A percentile compares a stretch with the other conserved stretches of the same genome.
phyloP scores from a whole-genome alignment of 2,797 vertebrate species.

The Serranus cabrilla region DNA sequence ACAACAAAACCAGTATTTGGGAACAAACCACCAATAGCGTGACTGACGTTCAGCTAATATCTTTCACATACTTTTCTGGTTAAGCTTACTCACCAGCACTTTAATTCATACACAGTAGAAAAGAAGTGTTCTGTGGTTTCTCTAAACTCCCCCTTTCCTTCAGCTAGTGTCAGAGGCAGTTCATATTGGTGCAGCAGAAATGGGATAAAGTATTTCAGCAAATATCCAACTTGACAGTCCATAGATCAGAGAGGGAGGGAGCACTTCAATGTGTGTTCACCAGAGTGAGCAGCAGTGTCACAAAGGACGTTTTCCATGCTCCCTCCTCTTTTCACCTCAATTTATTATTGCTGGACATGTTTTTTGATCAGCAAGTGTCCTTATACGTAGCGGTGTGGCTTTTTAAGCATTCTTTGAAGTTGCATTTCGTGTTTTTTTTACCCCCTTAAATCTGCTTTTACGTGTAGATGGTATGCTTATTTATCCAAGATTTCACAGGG shows the following conservation, averaged over 20 bases:
- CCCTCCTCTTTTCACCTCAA: slow-evolving; percentile 73
- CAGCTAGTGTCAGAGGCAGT: slow-evolving; percentile 64
- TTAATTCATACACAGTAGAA: slow-evolving; percentile 60
- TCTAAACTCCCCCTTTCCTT: slow-evolving; percentile 38
- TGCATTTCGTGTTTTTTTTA: not conserved
- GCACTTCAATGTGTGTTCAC: slow-evolving; percentile 71
- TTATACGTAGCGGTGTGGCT: slow-evolving; percentile 15
- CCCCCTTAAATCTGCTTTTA: not conserved
- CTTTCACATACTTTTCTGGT: slow-evolving; percentile 6
- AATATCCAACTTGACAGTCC: slow-evolving; percentile 79
- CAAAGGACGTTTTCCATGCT: slow-evolving; percentile 68
- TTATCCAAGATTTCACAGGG: not conserved
- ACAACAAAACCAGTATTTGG: slow-evolving; percentile 23
- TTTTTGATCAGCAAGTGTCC: slow-evolving; percentile 58
- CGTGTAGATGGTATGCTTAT: not conserved
- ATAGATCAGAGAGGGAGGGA: slow-evolving; percentile 79
- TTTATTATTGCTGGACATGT: slow-evolving; percentile 71
- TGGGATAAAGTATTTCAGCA: slow-evolving; percentile 78
- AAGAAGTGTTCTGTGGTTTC: slow-evolving; percentile 48
- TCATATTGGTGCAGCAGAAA: slow-evolving; percentile 71
- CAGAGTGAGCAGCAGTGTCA: slow-evolving; percentile 73
- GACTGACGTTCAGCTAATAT: slow-evolving; percentile 16
- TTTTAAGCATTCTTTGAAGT: slow-evolving; percentile 19
- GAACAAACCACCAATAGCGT: not conserved
- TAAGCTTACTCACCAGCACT: slow-evolving; percentile 32